These are phyloP conservation scores for Autographa gamma DNA, from an alignment of 2,888 invertebrate genomes.

Conservation along the genomic window DNA sequence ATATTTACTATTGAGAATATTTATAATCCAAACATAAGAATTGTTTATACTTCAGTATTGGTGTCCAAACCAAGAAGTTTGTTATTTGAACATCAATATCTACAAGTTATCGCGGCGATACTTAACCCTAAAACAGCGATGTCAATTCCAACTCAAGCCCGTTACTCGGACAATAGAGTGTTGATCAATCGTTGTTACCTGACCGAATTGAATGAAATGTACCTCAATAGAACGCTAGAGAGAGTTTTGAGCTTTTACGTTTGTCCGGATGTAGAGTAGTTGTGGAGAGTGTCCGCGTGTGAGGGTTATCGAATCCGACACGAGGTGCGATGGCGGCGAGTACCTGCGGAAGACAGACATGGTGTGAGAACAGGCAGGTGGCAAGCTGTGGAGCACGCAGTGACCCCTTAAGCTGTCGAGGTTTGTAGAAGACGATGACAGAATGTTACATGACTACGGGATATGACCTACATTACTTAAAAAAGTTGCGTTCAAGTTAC, in stretches of 20 bases:
- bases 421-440: neutral
- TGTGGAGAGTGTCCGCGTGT: constrained; percentile 32
- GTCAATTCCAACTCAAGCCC: constrained; percentile 33
- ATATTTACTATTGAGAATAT: neutral
- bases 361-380: constrained; percentile 39
- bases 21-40: neutral
- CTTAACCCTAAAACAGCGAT: constrained; percentile 43
- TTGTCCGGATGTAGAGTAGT: constrained; percentile 42
- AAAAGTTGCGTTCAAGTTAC: too few species aligned
- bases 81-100: neutral
- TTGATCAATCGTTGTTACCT: constrained; percentile 47
- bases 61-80: neutral
- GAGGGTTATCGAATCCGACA: constrained; percentile 36
- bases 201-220: constrained; percentile 23
- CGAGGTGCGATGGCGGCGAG: constrained; percentile 15
- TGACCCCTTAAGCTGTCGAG: constrained; percentile 18
- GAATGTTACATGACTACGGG: neutral
- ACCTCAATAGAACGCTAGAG: constrained; percentile 1
- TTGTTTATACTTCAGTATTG: constrained; percentile 5
- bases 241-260: constrained; percentile 19
- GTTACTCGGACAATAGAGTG: constrained; percentile 53
- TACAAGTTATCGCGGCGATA: neutral
- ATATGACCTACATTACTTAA: neutral
- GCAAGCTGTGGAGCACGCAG: constrained; percentile 26
- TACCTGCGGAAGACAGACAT: constrained; percentile 62